phyloP scores from a whole-genome alignment of 1,140 invertebrate species.

The Zaprionus inermis region DNA sequence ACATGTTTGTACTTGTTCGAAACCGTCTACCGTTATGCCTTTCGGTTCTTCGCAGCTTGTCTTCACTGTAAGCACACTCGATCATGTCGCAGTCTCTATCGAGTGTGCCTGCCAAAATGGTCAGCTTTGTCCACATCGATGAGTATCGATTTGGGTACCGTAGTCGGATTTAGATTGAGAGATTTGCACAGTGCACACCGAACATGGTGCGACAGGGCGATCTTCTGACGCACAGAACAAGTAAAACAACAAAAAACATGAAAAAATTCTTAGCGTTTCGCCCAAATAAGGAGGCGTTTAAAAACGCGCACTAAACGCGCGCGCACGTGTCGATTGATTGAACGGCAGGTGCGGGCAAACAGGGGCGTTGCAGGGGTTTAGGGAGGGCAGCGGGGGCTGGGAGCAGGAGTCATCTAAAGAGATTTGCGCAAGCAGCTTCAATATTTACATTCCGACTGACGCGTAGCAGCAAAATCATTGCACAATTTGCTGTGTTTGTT shows the following conservation, averaged over 20 bases:
- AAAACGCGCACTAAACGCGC: slow-evolving; percentile 56
- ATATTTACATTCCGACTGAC: slow-evolving; percentile 39
- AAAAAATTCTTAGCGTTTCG: slow-evolving; percentile 21
- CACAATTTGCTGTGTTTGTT: slow-evolving; percentile 34
- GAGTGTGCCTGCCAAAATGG: slow-evolving; percentile 45
- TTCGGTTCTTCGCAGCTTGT: too few species aligned
- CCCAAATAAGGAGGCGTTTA: slow-evolving; percentile 67
- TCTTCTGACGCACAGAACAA: slow-evolving; percentile 43
- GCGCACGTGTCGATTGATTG: slow-evolving; percentile 52
- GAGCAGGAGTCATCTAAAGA: slow-evolving; percentile 4
- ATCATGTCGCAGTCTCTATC: slow-evolving; percentile 1
- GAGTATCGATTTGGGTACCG: slow-evolving; percentile 1
- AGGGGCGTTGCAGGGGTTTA: too few species aligned
- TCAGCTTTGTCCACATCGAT: slow-evolving; percentile 53
- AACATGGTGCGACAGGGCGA: slow-evolving; percentile 2
- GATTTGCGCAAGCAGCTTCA: slow-evolving; percentile 36
- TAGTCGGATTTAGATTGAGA: not conserved
- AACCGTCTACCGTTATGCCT: not conserved
- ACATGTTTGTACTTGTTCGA: not conserved
- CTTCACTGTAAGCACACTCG: not conserved
- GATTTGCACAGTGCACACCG: not conserved
- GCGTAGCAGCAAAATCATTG: slow-evolving; percentile 23
- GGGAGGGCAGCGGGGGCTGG: not conserved
- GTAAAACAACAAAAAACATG: not conserved
- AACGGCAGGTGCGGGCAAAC: not conserved